These are phyloP conservation scores for Microctenopoma stevenorrisi DNA, from an alignment of 2,797 vertebrate genomes.

Conservation along the genomic window DNA sequence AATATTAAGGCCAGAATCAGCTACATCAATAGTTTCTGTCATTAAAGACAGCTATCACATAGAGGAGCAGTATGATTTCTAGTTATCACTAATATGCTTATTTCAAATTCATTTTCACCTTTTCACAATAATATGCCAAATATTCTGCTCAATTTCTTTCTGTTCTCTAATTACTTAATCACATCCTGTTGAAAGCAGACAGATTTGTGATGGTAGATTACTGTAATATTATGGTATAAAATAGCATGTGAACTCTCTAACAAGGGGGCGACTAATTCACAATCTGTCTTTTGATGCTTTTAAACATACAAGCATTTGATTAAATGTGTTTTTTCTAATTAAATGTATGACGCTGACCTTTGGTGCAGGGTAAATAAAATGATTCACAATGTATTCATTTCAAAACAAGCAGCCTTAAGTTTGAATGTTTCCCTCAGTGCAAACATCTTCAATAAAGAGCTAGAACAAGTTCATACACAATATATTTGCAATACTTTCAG, in stretches of 20 bases:
- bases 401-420: too few species aligned
- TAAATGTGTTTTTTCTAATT: too few species aligned
- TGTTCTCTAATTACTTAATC: not conserved
- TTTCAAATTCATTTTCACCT: not conserved
- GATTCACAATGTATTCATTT: not conserved
- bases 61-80: not conserved
- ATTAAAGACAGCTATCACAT: not conserved
- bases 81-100: conserved; percentile 6
- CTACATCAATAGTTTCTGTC: not conserved
- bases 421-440: not conserved
- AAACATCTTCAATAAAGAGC: not conserved
- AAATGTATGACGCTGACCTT: not conserved
- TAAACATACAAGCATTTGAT: too few species aligned
- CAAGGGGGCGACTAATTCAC: not conserved
- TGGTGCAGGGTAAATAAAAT: too few species aligned
- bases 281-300: too few species aligned
- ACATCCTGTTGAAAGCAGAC: not conserved
- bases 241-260: not conserved
- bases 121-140: not conserved
- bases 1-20: not conserved
- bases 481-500: not conserved
- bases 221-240: not conserved
- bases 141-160: not conserved
- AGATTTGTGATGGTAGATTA: too few species aligned
- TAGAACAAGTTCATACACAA: not conserved